Percentiles rank a stretch among this genome's conserved stretches.
Evolutionary conservation across 2,888 invertebrate genomes (phyloP).

Genomic region (Tinea pellionella): DNA sequence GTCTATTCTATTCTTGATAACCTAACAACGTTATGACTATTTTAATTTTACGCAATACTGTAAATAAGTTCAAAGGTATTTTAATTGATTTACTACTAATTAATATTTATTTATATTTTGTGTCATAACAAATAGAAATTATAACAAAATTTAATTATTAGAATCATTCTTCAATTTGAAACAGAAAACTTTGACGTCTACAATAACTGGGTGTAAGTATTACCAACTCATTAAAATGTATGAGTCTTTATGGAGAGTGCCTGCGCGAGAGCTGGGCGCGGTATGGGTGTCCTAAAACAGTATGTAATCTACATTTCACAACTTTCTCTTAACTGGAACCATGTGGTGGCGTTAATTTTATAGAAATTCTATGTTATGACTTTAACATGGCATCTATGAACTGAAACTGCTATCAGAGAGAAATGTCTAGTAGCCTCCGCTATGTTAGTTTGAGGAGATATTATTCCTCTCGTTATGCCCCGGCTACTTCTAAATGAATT

Average conservation of each 20-base stretch:
- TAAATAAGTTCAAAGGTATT: too few species aligned
- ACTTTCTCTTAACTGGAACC: not conserved
- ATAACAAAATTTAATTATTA: conserved; percentile 1
- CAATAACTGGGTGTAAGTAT: conserved; percentile 9
- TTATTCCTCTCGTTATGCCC: too few species aligned
- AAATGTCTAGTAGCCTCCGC: too few species aligned
- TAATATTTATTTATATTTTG: too few species aligned
- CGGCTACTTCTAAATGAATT: too few species aligned
- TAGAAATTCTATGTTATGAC: too few species aligned
- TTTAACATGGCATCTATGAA: too few species aligned
- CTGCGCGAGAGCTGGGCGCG: not conserved
- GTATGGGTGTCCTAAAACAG: conserved; percentile 6
- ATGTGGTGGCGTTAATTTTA: not conserved
- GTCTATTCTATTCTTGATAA: not conserved
- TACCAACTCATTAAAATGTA: conserved; percentile 15
- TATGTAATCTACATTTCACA: not conserved
- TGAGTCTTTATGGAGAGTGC: conserved; percentile 11
- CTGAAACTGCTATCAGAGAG: too few species aligned
- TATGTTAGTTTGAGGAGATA: too few species aligned
- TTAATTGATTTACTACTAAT: too few species aligned
- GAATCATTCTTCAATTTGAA: conserved; percentile 9
- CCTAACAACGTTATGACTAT: not conserved
- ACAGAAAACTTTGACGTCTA: conserved; percentile 6
- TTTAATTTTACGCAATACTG: not conserved
- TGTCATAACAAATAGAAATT: not conserved